Evolutionary conservation across 1,140 invertebrate genomes (phyloP).

Genomic region (Aporrectodea caliginosa): DNA sequence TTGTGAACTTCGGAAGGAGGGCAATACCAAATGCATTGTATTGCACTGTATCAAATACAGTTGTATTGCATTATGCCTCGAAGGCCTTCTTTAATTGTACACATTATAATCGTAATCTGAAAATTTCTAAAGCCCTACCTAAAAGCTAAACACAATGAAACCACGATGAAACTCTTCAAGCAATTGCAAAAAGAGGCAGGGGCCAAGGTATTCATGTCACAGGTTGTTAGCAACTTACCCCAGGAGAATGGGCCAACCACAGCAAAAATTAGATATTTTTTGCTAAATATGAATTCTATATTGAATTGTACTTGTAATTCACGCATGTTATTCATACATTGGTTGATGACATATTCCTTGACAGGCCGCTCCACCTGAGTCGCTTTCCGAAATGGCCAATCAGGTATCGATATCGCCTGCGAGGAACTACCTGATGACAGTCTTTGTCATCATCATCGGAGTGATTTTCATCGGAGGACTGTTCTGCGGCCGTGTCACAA

Average conservation of each 20-base stretch:
- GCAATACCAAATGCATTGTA: no score
- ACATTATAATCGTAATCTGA: no score
- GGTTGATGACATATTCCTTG: no score
- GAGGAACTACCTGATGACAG: constrained; percentile 66
- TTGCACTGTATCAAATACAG: no score
- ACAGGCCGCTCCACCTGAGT: constrained; percentile 62
- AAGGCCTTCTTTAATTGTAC: no score
- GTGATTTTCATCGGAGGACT: constrained; percentile 75
- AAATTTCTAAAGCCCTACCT: no score
- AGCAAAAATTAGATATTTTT: background rate
- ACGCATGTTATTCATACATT: no score
- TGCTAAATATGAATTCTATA: background rate
- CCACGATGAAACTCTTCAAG: no score
- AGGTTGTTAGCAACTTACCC: background rate
- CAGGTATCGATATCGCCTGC: constrained; percentile 69
- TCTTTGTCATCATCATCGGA: constrained; percentile 66
- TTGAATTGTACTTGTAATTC: background rate
- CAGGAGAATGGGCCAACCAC: background rate
- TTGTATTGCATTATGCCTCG: no score
- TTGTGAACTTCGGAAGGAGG: no score
- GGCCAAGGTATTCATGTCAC: background rate
- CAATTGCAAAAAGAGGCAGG: no score
- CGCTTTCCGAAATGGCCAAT: constrained; percentile 67
- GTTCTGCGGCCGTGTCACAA: constrained; percentile 74
- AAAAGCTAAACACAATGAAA: no score